Percentiles rank a stretch among this genome's conserved stretches.
Evolutionary conservation across 1,140 invertebrate genomes (phyloP).

Genomic region (Brachionus rotundiformis): DNA sequence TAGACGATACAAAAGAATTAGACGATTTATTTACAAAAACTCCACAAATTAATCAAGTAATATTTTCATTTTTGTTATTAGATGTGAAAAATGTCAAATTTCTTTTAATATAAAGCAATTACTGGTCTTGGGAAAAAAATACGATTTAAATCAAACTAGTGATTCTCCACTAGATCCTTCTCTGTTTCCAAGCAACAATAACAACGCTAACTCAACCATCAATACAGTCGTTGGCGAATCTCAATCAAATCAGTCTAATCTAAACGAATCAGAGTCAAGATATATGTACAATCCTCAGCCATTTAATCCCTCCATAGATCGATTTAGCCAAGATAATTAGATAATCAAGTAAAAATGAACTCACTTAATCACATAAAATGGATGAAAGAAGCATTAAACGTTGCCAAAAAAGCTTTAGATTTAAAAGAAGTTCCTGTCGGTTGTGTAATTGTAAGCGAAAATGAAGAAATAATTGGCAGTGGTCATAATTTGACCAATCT

Average conservation of each 20-base stretch:
- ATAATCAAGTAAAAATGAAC: not conserved
- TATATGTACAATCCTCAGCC: conserved; percentile 9
- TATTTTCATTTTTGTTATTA: not conserved
- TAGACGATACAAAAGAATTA: conserved; percentile 51
- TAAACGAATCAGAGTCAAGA: conserved; percentile 23
- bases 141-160: conserved; percentile 14
- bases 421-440: conserved; percentile 51
- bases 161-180: not conserved
- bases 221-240: conserved; percentile 13
- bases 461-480: conserved; percentile 33
- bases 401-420: conserved; percentile 43
- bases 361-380: conserved; percentile 22
- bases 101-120: not conserved
- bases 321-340: conserved; percentile 40
- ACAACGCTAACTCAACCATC: conserved; percentile 25
- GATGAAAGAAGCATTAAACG: conserved; percentile 49
- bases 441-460: conserved; percentile 37
- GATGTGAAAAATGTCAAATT: not conserved
- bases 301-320: conserved; percentile 9
- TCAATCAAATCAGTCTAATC: not conserved
- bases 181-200: not conserved
- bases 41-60: conserved; percentile 1
- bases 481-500: conserved; percentile 40
- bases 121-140: conserved; percentile 9
- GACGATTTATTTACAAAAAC: conserved; percentile 48